A percentile compares a stretch with the other conserved stretches of the same genome.
These are phyloP conservation scores for Chrysina gloriosa DNA, from an alignment of 2,888 invertebrate genomes.

Conservation along the genomic window DNA sequence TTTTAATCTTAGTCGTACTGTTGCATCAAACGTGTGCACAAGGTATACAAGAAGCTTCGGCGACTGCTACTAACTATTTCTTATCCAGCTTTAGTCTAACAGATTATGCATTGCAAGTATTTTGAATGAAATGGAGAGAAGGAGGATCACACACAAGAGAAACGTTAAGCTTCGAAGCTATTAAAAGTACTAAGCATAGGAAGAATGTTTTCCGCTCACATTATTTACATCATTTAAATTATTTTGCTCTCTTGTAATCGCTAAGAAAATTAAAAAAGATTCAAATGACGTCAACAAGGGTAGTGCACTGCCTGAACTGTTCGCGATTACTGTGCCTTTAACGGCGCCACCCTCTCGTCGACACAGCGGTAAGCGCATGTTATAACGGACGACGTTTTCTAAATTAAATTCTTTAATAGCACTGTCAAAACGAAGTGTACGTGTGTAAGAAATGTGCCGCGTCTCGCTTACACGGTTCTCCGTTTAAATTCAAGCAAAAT, in stretches of 20 bases:
- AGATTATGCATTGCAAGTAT: too few relatives aligned
- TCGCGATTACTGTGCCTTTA: conserved; percentile 35
- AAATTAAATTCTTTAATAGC: conserved; percentile 46
- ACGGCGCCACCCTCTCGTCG: conserved; percentile 21
- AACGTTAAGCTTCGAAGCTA: too few relatives aligned
- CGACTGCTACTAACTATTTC: too few relatives aligned
- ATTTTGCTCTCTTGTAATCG: not conserved
- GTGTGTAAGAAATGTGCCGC: conserved; percentile 29
- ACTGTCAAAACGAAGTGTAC: conserved; percentile 40
- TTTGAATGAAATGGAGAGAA: too few relatives aligned
- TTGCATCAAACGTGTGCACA: too few relatives aligned
- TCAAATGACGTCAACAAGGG: conserved; percentile 16
- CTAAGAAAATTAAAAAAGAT: conserved; percentile 3
- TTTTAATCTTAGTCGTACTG: too few relatives aligned
- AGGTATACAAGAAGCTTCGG: too few relatives aligned
- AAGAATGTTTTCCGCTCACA: conserved; percentile 1
- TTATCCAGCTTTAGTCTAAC: too few relatives aligned
- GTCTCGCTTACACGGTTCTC: conserved; percentile 9
- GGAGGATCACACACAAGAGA: too few relatives aligned
- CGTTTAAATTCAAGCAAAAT: not conserved
- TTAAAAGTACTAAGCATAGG: conserved; percentile 6
- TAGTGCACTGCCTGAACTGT: not conserved
- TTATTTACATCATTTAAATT: conserved; percentile 10
- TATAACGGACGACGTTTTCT: conserved; percentile 42
- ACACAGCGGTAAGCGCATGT: conserved; percentile 36